phyloP scores from a whole-genome alignment of 2,113 vertebrate species.

The Gymnarchus niloticus region DNA sequence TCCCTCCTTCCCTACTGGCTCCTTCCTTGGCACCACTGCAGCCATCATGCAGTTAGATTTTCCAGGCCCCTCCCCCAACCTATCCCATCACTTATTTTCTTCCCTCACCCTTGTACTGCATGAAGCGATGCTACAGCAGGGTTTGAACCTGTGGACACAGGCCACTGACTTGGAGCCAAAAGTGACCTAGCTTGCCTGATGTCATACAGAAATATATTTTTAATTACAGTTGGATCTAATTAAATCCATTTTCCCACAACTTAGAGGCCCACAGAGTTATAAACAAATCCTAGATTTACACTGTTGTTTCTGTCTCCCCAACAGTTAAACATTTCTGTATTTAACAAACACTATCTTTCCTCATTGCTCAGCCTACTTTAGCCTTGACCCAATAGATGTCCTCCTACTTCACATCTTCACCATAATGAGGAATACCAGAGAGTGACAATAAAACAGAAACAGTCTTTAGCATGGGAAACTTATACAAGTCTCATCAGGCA shows the following conservation, averaged over 20 bases:
- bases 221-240: constrained; percentile 36
- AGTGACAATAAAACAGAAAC: not conserved
- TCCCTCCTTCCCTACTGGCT: not conserved
- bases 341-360: not conserved
- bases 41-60: constrained; percentile 5
- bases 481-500: not conserved
- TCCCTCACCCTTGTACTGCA: not conserved
- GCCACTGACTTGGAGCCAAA: constrained; percentile 33
- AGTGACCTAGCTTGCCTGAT: constrained; percentile 36
- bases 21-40: not conserved
- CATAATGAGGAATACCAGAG: not conserved
- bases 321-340: not conserved
- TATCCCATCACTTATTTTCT: constrained; percentile 11
- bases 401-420: not conserved
- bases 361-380: not conserved
- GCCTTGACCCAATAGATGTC: too few relatives aligned
- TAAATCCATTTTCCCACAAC: constrained; percentile 17
- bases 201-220: constrained; percentile 38
- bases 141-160: constrained; percentile 31
- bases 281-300: constrained; percentile 31
- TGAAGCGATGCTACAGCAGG: not conserved
- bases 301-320: constrained; percentile 3
- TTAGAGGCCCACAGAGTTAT: constrained; percentile 31
- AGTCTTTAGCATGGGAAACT: not conserved
- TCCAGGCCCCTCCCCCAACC: not conserved